Conservation (phyloP, 2,113 vertebrate genomes). For the Muscicapa adusta region DNA sequence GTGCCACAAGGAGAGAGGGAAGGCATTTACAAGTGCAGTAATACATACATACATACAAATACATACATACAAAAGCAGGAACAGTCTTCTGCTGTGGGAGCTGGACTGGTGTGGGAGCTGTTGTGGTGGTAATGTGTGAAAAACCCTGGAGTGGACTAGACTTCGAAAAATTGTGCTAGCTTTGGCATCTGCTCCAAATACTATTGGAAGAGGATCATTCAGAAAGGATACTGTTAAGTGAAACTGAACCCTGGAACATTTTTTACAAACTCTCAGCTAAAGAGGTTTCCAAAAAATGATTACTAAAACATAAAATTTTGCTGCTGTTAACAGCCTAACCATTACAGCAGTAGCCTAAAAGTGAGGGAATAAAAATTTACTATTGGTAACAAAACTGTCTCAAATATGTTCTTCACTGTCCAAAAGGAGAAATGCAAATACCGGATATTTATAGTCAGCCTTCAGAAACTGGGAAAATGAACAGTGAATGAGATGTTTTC, state of each 20-base stretch:
- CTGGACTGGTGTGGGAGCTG: background rate
- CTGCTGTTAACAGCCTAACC: slow-evolving; percentile 20
- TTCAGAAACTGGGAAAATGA: slow-evolving; percentile 11
- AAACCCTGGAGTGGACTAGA: background rate
- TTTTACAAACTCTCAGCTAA: slow-evolving; percentile 35
- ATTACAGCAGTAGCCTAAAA: background rate
- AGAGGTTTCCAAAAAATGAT: background rate
- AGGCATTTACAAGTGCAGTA: background rate
- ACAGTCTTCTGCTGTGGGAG: background rate
- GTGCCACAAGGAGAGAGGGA: background rate
- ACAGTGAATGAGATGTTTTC: background rate
- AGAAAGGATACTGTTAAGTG: slow-evolving; percentile 22
- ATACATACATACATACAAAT: background rate
- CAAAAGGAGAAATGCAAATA: slow-evolving; percentile 31
- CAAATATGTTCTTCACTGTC: background rate
- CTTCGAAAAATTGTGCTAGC: background rate
- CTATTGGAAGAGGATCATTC: slow-evolving; percentile 33
- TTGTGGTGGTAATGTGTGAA: slow-evolving; percentile 27
- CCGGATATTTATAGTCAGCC: background rate
- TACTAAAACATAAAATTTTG: slow-evolving; percentile 21
- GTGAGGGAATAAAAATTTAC: slow-evolving; percentile 44
- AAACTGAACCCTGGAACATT: slow-evolving; percentile 2
- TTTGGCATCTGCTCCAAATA: slow-evolving; percentile 21
- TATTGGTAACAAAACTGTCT: slow-evolving; percentile 32
- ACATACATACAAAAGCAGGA: background rate